These are phyloP conservation scores for Helicoverpa assulta DNA, from an alignment of 2,888 invertebrate species.

Conservation along the genomic window DNA sequence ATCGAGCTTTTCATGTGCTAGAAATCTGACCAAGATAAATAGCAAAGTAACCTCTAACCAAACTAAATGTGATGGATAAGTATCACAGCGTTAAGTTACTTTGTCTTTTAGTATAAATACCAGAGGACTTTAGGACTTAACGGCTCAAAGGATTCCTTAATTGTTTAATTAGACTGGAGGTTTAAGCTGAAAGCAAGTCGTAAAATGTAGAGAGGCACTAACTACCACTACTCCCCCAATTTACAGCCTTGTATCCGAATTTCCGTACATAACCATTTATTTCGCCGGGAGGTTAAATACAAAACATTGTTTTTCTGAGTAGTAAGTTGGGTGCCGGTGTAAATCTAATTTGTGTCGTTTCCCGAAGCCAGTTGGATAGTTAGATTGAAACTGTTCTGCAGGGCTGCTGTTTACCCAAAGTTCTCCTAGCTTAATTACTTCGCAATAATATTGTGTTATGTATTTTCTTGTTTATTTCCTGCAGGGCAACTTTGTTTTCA, in stretches of 20 bases:
- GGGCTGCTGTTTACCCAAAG: constrained; percentile 30
- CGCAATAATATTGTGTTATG: constrained; percentile 19
- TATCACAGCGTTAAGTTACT: no score
- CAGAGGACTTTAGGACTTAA: neutral
- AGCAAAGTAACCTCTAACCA: neutral
- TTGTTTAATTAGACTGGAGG: neutral
- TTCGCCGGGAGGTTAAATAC: constrained; percentile 22
- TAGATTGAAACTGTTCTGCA: constrained; percentile 27
- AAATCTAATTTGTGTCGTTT: constrained; percentile 52
- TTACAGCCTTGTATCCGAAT: neutral
- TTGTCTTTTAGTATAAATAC: neutral
- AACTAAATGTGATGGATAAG: no score
- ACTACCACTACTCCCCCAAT: neutral
- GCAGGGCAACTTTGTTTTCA: neutral
- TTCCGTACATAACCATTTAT: constrained; percentile 26
- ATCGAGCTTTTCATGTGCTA: neutral
- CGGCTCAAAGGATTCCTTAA: neutral
- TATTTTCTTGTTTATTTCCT: constrained; percentile 8
- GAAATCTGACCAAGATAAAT: neutral
- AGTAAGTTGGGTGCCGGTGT: constrained; percentile 32
- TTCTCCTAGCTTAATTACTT: constrained; percentile 45
- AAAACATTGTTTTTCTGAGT: constrained; percentile 46
- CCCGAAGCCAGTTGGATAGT: constrained; percentile 27
- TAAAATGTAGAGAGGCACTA: neutral
- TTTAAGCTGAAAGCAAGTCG: neutral